Base-by-base conservation (phyloP, 2,888 invertebrate genomes). In the Drosophila paucipuncta region DNA sequence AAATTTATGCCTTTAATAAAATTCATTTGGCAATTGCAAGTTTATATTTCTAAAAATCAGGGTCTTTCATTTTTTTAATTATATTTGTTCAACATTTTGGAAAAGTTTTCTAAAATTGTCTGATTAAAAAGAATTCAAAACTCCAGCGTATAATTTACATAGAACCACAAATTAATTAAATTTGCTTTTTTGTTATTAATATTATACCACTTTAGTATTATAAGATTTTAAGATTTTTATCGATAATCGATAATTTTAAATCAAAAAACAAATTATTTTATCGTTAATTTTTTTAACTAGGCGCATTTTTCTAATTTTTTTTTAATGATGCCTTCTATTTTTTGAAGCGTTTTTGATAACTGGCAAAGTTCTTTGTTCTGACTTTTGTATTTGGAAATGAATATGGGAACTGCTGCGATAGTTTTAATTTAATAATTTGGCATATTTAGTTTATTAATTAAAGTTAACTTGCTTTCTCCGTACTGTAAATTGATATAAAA, bases 291-390 rank as follows among this genome's bases (percentile, higher is more conserved):
- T 9, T 18, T 39, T 18, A 37, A 0, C 11, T 35, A 13, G 4
- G 13, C 33, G 6, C 1, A 0, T 18, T 39, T 18, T 18, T 0
- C 1, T 4, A n/a, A 9, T 9, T 18, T 7, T 18, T 6, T 43
- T 11, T 11, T 0, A n/a, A 4, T 10, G 0, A 18, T 10, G 10
- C 2, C 0, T 41, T 10, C n/a, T 41, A 2, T n/a, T 18, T 41
- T 10, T 4, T 41, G 41, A 10, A 41, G 0, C 10, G 10, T 5
- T 41, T 41, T 41, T 18, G 2, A 2, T n/a, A n/a, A 10, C 4
- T n/a, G 10, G 5, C 4, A 41, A n/a, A 10, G 5, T 18, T 5
- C 2, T 41, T n/a, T 18, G 0, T 18, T 18, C 9, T 9, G 9
- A 18, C 2, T 9, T 2, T 18, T 39, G 3, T 39, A 3, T 4